Percentiles rank a stretch among this genome's conserved stretches.
Conservation (phyloP, 2,888 invertebrate genomes). For the Cheilosia urbana region DNA sequence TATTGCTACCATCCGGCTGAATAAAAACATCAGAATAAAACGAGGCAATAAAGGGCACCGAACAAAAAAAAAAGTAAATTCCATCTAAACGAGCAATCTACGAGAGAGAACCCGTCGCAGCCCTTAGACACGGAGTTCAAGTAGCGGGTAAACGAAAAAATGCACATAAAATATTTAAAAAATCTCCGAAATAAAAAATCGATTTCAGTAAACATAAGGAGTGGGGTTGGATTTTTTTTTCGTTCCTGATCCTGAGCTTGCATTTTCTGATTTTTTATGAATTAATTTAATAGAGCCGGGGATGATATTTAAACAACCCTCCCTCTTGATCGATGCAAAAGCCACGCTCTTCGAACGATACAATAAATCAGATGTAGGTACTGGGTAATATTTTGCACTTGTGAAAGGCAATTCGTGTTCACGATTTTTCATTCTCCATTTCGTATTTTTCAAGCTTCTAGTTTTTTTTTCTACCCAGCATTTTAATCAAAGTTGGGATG, state of each 20-base stretch:
- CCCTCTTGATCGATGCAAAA: neutral
- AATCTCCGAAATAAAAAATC: slow-evolving; percentile 30
- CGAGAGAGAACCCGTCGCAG: slow-evolving; percentile 11
- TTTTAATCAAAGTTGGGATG: too few species aligned
- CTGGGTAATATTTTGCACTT: slow-evolving; percentile 31
- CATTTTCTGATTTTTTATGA: slow-evolving; percentile 51
- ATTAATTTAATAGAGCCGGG: slow-evolving; percentile 37
- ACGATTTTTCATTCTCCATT: neutral
- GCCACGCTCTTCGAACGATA: neutral
- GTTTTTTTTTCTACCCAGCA: too few species aligned
- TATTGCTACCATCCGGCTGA: slow-evolving; percentile 2
- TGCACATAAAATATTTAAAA: slow-evolving; percentile 55
- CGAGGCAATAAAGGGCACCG: slow-evolving; percentile 30
- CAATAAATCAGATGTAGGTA: slow-evolving; percentile 31
- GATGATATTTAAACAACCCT: neutral
- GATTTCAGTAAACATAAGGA: neutral
- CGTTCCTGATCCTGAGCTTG: slow-evolving; percentile 22
- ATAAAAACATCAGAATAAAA: slow-evolving; percentile 21
- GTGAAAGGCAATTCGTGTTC: slow-evolving; percentile 24
- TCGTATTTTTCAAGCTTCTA: neutral
- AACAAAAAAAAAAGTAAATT: neutral
- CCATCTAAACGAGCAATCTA: slow-evolving; percentile 53
- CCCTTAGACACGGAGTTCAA: slow-evolving; percentile 11
- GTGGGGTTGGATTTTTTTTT: neutral
- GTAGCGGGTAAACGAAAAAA: slow-evolving; percentile 39